Conservation (phyloP, 1,140 invertebrate genomes). For the Ridgeia piscesae region DNA sequence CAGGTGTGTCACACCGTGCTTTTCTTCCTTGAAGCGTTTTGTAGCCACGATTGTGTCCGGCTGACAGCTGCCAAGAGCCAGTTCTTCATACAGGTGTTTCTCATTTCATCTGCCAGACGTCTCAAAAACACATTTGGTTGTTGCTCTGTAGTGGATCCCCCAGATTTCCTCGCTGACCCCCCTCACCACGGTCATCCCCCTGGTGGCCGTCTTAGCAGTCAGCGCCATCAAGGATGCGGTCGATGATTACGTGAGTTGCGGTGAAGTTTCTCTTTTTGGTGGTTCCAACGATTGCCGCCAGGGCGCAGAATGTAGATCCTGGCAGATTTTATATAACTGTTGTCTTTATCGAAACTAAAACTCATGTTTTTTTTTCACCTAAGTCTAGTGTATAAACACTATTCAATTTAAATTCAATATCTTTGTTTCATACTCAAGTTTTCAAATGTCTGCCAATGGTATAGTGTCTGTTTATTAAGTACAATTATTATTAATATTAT, state of each 20-base stretch:
- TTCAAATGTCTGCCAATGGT: too few relatives aligned
- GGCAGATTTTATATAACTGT: background rate
- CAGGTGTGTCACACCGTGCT: background rate
- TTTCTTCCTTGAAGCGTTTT: background rate
- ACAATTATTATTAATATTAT: too few relatives aligned
- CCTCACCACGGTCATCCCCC: constrained; percentile 94
- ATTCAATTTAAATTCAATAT: background rate
- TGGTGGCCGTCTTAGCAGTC: constrained; percentile 90
- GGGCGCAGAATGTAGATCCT: background rate
- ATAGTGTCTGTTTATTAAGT: too few relatives aligned
- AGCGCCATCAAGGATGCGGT: constrained; percentile 98
- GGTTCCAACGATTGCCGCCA: background rate
- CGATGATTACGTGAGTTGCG: constrained; percentile 76
- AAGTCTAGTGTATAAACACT: background rate
- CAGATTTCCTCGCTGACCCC: constrained; percentile 96
- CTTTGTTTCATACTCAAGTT: too few relatives aligned
- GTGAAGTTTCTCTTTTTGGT: background rate
- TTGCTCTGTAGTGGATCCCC: constrained; percentile 80
- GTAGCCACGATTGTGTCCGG: background rate
- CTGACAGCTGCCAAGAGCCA: background rate
- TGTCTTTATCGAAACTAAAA: background rate
- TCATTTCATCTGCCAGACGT: background rate
- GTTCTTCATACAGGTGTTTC: background rate
- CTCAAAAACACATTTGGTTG: constrained; percentile 8
- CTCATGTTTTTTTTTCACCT: constrained; percentile 12